These are phyloP conservation scores for Gerris lacustris DNA, from an alignment of 2,888 invertebrate species.

Conservation along the genomic window DNA sequence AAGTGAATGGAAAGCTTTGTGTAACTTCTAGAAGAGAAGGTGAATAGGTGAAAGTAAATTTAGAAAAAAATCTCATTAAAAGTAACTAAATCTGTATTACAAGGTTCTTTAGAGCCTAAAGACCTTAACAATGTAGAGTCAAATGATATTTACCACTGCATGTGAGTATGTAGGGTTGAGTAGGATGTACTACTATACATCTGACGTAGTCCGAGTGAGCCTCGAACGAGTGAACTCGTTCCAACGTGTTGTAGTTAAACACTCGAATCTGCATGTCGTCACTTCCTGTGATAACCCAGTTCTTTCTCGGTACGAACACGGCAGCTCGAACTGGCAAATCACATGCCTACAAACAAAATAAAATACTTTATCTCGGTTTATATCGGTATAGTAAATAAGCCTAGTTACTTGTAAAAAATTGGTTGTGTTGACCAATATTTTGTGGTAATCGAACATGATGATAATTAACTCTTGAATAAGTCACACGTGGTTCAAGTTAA, in stretches of 20 bases:
- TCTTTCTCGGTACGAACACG: conserved; percentile 91
- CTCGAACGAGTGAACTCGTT: conserved; percentile 88
- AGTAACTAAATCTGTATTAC: too few relatives aligned
- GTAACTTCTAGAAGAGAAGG: too few relatives aligned
- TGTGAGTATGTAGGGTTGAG: conserved; percentile 91
- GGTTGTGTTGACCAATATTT: too few relatives aligned
- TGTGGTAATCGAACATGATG: too few relatives aligned
- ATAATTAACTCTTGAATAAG: too few relatives aligned
- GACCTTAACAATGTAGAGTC: too few relatives aligned
- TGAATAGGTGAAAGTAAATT: too few relatives aligned
- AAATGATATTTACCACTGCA: conserved; percentile 60
- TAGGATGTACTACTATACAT: conserved; percentile 92
- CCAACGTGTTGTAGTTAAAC: conserved; percentile 97
- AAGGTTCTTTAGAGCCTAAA: too few relatives aligned
- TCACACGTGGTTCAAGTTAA: too few relatives aligned
- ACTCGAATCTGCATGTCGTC: conserved; percentile 91
- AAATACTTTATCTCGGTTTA: not conserved
- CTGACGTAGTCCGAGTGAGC: conserved; percentile 98
- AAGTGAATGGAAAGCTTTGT: too few relatives aligned
- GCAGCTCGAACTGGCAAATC: conserved; percentile 93
- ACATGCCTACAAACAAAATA: conserved; percentile 49
- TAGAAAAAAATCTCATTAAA: too few relatives aligned
- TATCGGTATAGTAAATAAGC: not conserved
- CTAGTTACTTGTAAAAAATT: too few relatives aligned
- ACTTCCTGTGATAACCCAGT: conserved; percentile 97